Evolutionary conservation across 2,113 vertebrate genomes (phyloP).

Genomic region (Bostrychus sinensis): DNA sequence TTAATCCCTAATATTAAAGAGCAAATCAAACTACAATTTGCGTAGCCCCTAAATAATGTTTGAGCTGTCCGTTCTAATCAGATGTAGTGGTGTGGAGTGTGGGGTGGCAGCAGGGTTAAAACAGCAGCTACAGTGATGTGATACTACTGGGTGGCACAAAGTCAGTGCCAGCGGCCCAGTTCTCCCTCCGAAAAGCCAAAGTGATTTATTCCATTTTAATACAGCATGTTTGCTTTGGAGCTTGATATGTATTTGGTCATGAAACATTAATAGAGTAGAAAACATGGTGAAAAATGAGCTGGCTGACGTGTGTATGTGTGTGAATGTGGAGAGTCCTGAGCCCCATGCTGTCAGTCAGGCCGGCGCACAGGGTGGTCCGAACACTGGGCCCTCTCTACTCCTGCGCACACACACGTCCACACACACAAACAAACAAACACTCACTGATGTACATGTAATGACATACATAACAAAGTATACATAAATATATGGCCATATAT

Average conservation of each 20-base stretch:
- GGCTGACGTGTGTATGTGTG: constrained; percentile 57
- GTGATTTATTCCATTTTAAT: constrained; percentile 74
- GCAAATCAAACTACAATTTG: constrained; percentile 31
- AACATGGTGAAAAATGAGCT: constrained; percentile 75
- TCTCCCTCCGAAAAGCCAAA: constrained; percentile 49
- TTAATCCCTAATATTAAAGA: constrained; percentile 20
- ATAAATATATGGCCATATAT: constrained; percentile 75
- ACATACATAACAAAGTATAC: constrained; percentile 74
- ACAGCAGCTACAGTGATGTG: constrained; percentile 28
- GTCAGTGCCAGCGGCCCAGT: constrained; percentile 29
- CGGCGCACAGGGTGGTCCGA: constrained; percentile 78
- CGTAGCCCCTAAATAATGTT: constrained; percentile 19
- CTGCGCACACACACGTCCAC: constrained; percentile 30
- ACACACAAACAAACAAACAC: constrained; percentile 73
- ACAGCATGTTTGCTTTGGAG: constrained; percentile 69
- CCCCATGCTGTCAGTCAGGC: constrained; percentile 76
- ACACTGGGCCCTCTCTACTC: constrained; percentile 76
- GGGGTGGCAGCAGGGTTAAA: constrained; percentile 10
- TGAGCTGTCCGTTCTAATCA: constrained; percentile 43
- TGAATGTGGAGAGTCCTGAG: constrained; percentile 58
- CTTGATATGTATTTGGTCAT: constrained; percentile 72
- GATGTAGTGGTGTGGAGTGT: constrained; percentile 19
- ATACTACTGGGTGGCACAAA: constrained; percentile 50
- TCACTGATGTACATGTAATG: constrained; percentile 73
- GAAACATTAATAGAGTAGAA: constrained; percentile 76